Percentiles rank a stretch among this genome's conserved stretches.
phyloP scores from a whole-genome alignment of 1,140 invertebrate species.

The Platyura marginata region DNA sequence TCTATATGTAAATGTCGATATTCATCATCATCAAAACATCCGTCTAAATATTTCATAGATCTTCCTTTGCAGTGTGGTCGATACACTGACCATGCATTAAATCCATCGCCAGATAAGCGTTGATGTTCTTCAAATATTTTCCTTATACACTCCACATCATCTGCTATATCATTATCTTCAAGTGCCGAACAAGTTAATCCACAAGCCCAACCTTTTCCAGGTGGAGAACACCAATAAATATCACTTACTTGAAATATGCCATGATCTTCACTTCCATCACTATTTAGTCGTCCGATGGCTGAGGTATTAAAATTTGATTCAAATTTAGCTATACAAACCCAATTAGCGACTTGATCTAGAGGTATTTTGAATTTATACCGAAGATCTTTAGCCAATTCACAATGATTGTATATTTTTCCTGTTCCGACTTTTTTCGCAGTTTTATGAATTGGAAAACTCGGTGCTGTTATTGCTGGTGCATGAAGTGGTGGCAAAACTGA shows the following conservation, averaged over 20 bases:
- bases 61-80: conserved; percentile 21
- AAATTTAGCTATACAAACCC: conserved; percentile 47
- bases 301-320: conserved; percentile 44
- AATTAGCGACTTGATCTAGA: conserved; percentile 32
- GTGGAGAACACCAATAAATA: conserved; percentile 42
- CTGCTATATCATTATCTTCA: conserved; percentile 41
- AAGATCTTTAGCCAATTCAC: conserved; percentile 39
- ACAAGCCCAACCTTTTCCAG: conserved; percentile 36
- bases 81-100: conserved; percentile 51
- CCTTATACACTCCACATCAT: conserved; percentile 43
- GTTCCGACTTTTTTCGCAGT: too few species aligned
- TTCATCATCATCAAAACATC: conserved; percentile 16
- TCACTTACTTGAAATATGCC: too few species aligned
- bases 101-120: conserved; percentile 42
- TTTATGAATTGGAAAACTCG: not conserved
- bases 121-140: conserved; percentile 40
- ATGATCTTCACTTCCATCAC: conserved; percentile 42
- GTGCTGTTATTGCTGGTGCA: not conserved
- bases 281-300: conserved; percentile 33
- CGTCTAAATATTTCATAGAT: conserved; percentile 19
- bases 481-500: not conserved
- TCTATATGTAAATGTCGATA: not conserved
- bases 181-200: conserved; percentile 34
- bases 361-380: conserved; percentile 25
- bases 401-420: conserved; percentile 38